phyloP scores from a whole-genome alignment of 2,113 vertebrate species.

The Hypocryptadius cinnamomeus region DNA sequence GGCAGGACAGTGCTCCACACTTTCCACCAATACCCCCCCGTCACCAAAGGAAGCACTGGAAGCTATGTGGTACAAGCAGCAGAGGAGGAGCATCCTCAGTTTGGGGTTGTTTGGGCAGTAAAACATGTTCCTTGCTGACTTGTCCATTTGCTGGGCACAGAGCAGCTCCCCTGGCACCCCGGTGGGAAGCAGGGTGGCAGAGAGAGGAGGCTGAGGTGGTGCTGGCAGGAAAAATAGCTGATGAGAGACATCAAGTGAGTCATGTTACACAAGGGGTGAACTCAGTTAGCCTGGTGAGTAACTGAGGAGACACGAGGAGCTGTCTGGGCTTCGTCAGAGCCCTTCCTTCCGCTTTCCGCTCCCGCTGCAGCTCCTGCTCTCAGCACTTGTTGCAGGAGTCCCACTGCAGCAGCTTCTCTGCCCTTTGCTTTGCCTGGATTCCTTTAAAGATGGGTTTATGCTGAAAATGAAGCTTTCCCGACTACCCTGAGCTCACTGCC shows the following conservation, averaged over 20 bases:
- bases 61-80: neutral
- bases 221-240: neutral
- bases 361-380: neutral
- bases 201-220: neutral
- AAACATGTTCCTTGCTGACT: fast-evolving
- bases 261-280: constrained; percentile 21
- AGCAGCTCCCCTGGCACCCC: neutral
- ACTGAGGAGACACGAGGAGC: constrained; percentile 22
- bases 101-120: neutral
- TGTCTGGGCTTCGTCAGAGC: neutral
- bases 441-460: neutral
- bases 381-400: neutral
- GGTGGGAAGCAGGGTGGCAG: neutral
- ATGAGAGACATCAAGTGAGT: neutral
- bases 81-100: neutral
- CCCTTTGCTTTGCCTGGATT: neutral
- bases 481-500: neutral
- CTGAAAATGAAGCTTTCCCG: neutral
- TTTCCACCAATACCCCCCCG: neutral
- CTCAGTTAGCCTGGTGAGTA: neutral
- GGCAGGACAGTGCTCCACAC: neutral
- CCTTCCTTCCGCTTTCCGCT: constrained; percentile 32
- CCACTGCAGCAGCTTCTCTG: neutral
- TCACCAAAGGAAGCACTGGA: neutral
- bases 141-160: neutral